phyloP scores from a whole-genome alignment of 2,888 invertebrate genomes.

The Macaria liturata region DNA sequence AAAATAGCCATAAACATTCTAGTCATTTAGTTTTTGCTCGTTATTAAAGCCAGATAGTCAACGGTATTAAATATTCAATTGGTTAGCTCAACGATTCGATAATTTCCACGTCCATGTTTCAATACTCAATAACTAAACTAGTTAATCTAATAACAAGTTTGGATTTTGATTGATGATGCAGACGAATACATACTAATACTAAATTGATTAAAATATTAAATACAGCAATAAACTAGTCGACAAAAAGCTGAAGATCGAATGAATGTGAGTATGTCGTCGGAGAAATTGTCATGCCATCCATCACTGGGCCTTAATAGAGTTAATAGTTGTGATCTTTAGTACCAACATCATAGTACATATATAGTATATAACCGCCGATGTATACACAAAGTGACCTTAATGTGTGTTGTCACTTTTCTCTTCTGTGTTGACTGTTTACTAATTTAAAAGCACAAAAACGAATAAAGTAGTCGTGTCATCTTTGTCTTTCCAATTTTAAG shows the following conservation, averaged over 20 bases:
- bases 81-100: conserved; percentile 18
- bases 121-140: conserved; percentile 22
- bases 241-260: conserved; percentile 63
- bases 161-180: conserved; percentile 69
- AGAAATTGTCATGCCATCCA: conserved; percentile 67
- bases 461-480: too few species aligned
- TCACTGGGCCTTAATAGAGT: conserved; percentile 55
- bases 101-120: conserved; percentile 23
- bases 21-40: neutral
- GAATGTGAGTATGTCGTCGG: conserved; percentile 52
- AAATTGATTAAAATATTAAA: conserved; percentile 71
- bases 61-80: conserved; percentile 7
- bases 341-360: conserved; percentile 35
- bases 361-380: conserved; percentile 15
- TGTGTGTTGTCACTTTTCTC: conserved; percentile 5
- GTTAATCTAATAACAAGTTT: conserved; percentile 58
- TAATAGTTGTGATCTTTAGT: conserved; percentile 53
- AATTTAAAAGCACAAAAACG: conserved; percentile 5
- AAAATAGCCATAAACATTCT: too few species aligned
- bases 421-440: neutral
- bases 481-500: too few species aligned
- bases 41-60: neutral
- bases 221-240: conserved; percentile 57
- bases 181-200: conserved; percentile 51
- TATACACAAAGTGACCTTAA: conserved; percentile 14